Evolutionary conservation across 2,113 vertebrate species (phyloP).

Genomic region (Engraulis encrasicolus): DNA sequence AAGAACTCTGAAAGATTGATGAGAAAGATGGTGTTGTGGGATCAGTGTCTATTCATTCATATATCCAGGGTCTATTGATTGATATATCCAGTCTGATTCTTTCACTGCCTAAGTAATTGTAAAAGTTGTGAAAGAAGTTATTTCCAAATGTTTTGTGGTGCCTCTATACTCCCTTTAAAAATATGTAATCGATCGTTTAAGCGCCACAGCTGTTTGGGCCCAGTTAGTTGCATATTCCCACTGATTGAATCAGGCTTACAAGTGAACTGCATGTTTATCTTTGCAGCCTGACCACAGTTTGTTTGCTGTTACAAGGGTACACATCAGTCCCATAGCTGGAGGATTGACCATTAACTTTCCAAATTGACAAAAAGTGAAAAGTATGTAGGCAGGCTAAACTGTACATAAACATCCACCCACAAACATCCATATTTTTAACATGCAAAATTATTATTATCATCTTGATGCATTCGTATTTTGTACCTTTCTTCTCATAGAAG

Average conservation of each 20-base stretch:
- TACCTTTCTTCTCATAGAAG: constrained; percentile 73
- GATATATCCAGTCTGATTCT: not conserved
- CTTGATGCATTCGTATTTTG: not conserved
- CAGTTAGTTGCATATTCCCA: not conserved
- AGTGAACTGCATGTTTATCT: constrained; percentile 48
- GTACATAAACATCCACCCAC: no score
- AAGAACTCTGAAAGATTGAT: constrained; percentile 65
- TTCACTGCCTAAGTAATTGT: not conserved
- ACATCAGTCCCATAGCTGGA: constrained; percentile 33
- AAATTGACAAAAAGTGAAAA: not conserved
- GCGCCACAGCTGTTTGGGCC: not conserved
- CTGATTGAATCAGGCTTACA: not conserved
- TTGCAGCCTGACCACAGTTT: constrained; percentile 37
- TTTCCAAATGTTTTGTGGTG: not conserved
- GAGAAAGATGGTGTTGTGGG: not conserved
- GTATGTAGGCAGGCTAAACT: no score
- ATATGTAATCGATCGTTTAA: not conserved
- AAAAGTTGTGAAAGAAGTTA: not conserved
- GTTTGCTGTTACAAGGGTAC: constrained; percentile 49
- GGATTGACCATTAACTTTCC: constrained; percentile 51
- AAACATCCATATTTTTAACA: no score
- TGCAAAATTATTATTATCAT: no score
- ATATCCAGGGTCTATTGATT: not conserved
- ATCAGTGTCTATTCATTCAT: not conserved
- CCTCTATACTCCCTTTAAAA: not conserved